A percentile compares a stretch with the other conserved stretches of the same genome.
phyloP scores from a whole-genome alignment of 2,113 vertebrate genomes.

The Ornithorhynchus anatinus region DNA sequence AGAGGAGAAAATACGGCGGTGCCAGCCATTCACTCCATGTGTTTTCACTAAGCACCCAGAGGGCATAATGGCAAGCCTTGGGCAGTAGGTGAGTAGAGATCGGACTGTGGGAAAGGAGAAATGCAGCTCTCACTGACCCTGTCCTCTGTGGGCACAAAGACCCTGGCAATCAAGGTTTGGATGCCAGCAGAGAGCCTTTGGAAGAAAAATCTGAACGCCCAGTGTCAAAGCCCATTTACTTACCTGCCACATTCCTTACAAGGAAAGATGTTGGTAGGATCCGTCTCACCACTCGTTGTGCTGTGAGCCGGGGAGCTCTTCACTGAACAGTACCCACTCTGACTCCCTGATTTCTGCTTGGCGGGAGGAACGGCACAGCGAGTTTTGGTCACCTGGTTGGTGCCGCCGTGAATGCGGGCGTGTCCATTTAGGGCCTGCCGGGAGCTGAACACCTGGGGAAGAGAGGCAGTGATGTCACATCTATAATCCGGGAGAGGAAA shows the following conservation, averaged over 20 bases:
- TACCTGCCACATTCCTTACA: constrained; percentile 89
- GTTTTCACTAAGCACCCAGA: no score
- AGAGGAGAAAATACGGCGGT: no score
- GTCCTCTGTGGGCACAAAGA: no score
- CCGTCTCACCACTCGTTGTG: constrained; percentile 81
- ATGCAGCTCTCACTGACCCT: no score
- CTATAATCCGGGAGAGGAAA: constrained; percentile 63
- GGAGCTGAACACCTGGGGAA: constrained; percentile 79
- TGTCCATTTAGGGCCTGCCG: constrained; percentile 81
- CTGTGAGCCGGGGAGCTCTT: constrained; percentile 85
- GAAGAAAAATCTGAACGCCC: no score
- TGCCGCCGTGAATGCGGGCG: constrained; percentile 76
- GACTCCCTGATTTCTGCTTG: constrained; percentile 70
- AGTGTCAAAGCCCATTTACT: no score
- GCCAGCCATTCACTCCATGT: no score
- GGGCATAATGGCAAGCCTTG: no score
- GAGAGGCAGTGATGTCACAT: constrained; percentile 42
- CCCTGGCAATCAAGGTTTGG: no score
- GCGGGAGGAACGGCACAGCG: constrained; percentile 58
- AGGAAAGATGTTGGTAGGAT: constrained; percentile 81
- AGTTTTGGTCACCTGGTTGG: constrained; percentile 67
- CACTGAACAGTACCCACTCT: constrained; percentile 77
- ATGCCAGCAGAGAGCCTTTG: no score
- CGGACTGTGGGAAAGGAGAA: no score
- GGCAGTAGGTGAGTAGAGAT: no score